Conservation (phyloP, 2,797 vertebrate genomes). For the Anniella stebbinsi region DNA sequence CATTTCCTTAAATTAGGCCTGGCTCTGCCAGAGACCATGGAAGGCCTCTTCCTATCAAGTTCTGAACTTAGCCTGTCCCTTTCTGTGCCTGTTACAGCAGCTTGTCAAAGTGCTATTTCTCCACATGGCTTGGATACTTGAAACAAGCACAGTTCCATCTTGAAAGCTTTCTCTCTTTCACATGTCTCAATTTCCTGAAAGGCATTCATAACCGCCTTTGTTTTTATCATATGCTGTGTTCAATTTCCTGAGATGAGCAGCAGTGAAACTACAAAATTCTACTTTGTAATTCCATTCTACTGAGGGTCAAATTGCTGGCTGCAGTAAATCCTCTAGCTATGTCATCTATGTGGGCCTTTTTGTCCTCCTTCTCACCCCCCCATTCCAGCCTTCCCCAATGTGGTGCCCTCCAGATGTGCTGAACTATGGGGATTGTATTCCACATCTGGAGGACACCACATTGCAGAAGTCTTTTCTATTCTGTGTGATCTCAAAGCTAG, state of each 20-base stretch:
- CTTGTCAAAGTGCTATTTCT: not conserved
- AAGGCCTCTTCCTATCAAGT: not conserved
- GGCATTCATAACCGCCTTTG: not conserved
- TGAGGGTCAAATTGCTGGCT: not conserved
- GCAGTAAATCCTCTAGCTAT: not conserved
- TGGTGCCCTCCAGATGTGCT: not conserved
- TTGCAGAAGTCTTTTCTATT: not conserved
- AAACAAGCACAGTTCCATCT: not conserved
- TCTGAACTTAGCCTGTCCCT: not conserved
- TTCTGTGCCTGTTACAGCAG: not conserved
- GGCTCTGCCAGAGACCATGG: not conserved
- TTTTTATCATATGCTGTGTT: not conserved
- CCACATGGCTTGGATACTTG: not conserved
- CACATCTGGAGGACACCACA: no score
- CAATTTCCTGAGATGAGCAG: not conserved
- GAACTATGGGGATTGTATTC: no score
- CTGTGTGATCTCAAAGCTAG: not conserved
- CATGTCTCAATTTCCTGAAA: not conserved
- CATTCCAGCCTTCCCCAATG: no score
- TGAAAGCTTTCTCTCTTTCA: not conserved
- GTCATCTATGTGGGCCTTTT: not conserved
- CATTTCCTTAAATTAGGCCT: not conserved
- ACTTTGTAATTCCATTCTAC: not conserved
- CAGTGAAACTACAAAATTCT: not conserved
- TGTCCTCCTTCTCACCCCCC: not conserved